These are phyloP conservation scores for Lithobates pipiens DNA, from an alignment of 2,797 vertebrate species.

Conservation along the genomic window DNA sequence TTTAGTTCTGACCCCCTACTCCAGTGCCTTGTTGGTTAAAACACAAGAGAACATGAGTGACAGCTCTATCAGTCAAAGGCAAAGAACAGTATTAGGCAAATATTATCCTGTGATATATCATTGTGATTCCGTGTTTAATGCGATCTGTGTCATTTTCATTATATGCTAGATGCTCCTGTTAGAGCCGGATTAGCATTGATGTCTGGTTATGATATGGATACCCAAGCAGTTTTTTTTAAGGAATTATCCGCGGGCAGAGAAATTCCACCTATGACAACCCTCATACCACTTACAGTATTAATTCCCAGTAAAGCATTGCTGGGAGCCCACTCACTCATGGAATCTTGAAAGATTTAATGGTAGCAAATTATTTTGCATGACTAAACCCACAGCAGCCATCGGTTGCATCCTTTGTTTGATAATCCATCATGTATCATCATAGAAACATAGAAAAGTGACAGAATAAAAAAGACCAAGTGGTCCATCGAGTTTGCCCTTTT, in stretches of 20 bases:
- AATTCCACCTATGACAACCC: slow-evolving; percentile 16
- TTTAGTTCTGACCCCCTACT: no score
- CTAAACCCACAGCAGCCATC: background rate
- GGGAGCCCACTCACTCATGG: background rate
- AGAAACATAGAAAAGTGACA: no score
- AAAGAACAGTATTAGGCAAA: background rate
- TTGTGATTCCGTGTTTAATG: background rate
- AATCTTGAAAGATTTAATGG: slow-evolving; percentile 13
- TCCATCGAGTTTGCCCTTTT: no score
- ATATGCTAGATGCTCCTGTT: slow-evolving; percentile 9
- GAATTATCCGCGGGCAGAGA: slow-evolving; percentile 6
- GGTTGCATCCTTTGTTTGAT: no score
- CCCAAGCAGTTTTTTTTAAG: slow-evolving; percentile 14
- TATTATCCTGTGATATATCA: background rate
- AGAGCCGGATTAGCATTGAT: slow-evolving; percentile 21
- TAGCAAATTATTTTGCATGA: background rate
- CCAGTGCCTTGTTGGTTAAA: no score
- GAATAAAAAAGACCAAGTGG: no score
- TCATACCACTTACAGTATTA: slow-evolving; percentile 22
- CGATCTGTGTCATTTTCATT: background rate
- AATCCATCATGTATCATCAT: no score
- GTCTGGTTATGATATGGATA: slow-evolving; percentile 6
- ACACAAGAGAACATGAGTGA: no score
- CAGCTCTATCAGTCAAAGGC: no score
- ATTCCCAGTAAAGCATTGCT: background rate